Base-by-base conservation (phyloP, 2,888 invertebrate genomes). In the Polydrusus cervinus region DNA sequence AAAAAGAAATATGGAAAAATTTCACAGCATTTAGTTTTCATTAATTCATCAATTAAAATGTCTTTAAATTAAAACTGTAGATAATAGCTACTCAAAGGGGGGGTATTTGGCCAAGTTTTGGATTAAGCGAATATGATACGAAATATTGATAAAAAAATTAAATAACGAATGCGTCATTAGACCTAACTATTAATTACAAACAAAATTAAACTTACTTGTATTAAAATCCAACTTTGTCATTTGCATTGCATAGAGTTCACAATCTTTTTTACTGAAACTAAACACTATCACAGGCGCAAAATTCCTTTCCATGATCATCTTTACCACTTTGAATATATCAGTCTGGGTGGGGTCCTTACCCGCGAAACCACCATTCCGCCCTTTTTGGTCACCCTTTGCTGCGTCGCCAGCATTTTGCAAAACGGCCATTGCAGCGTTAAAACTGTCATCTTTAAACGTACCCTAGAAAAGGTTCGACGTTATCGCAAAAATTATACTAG, bases 211-310 rank as follows among this genome's bases (percentile, higher is more conserved):
- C 83, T 83, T 84, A 94, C 94, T 91, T 30, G 95, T 94, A 85
- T 98, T 99, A 84, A 99, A 97, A 88, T 99, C 99, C 80, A 99
- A 88, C 86, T 97, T 97, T 0, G 98, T 94, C 94, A 99, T 95
- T 87, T 97, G 96, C 91, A 97, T 93, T 0, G 99, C 99, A 86
- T 97, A 99, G 0, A 94, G 88, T 86, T 99, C 99, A 84, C 99
- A 99, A 81, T 99, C 99, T 85, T 98, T 99, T 85, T 98, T 97
- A 83, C 98, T 98, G 87, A 99, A 99, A 85, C 98, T 98, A 89
- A 99, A 99, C 71, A 98, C 96, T 80, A 99, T 99, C 3, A 98
- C 98, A 0, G 99, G 99, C 0, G 98, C 97, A 87, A 99, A 97
- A 86, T 97, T 97, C 25, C 97, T 90, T 85, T 99, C 98, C 96